Conservation (phyloP, 2,797 vertebrate species). For the Oryzias sinensis region DNA sequence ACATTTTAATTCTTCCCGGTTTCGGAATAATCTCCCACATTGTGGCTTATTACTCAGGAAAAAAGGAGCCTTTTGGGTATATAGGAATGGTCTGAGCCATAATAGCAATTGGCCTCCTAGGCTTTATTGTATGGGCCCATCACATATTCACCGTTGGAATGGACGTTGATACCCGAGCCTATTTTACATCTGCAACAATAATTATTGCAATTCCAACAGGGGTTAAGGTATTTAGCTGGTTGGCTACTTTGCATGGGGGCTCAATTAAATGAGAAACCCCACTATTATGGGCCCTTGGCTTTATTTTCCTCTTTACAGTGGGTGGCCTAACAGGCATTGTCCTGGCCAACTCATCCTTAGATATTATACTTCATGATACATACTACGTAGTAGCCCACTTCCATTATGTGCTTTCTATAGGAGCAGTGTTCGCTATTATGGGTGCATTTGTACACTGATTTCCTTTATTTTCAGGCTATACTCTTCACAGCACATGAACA, state of each 20-base stretch:
- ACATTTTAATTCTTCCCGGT: accelerated
- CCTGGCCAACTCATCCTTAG: conserved; percentile 35
- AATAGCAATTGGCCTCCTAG: conserved; percentile 26
- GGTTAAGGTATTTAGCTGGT: conserved; percentile 64
- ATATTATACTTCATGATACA: conserved; percentile 47
- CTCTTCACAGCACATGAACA: conserved; percentile 38
- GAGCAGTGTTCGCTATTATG: conserved; percentile 13
- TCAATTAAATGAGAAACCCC: conserved; percentile 49
- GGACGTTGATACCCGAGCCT: conserved; percentile 43
- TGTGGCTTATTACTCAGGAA: conserved; percentile 19
- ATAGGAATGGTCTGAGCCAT: conserved; percentile 43
- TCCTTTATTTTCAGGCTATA: conserved; percentile 47
- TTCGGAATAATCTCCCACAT: conserved; percentile 43
- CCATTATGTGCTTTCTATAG: conserved; percentile 35
- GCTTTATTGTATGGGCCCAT: conserved; percentile 60
- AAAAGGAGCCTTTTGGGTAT: conserved; percentile 60
- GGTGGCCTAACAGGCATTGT: conserved; percentile 10
- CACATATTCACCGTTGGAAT: conserved; percentile 51
- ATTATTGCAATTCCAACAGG: conserved; percentile 54
- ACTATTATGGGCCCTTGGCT: conserved; percentile 25
- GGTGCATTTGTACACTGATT: conserved; percentile 44
- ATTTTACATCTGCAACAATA: conserved; percentile 61
- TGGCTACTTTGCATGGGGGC: conserved; percentile 36
- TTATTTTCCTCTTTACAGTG: conserved; percentile 49
- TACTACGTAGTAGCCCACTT: conserved; percentile 60